Percentiles rank a stretch among this genome's conserved stretches.
phyloP scores from a whole-genome alignment of 2,888 invertebrate species.

The Euplagia quadripunctaria region DNA sequence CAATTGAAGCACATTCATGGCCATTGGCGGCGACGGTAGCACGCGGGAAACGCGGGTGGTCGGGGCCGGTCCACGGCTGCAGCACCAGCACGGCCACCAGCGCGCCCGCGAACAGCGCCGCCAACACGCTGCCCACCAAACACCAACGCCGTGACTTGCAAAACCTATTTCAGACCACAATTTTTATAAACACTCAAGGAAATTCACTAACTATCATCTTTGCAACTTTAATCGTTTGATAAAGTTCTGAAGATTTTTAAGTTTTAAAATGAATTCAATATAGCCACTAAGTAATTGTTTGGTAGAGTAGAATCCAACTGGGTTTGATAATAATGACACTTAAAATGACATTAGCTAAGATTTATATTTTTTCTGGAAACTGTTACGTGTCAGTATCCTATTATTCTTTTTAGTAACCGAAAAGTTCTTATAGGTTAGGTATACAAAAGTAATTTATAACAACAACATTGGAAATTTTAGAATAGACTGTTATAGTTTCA shows the following conservation, averaged over 20 bases:
- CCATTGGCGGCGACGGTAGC: slow-evolving; percentile 92
- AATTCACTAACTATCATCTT: not conserved
- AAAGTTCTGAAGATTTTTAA: slow-evolving; percentile 1
- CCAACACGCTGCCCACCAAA: slow-evolving; percentile 75
- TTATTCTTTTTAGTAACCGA: not conserved
- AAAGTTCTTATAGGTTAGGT: not conserved
- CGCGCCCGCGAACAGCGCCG: slow-evolving; percentile 75
- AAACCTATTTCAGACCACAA: slow-evolving; percentile 43
- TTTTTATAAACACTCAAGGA: slow-evolving; percentile 1
- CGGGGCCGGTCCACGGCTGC: slow-evolving; percentile 74
- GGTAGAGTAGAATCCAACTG: slow-evolving; percentile 14
- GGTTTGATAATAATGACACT: slow-evolving; percentile 1
- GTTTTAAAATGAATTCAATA: not conserved
- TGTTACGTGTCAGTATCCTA: not conserved
- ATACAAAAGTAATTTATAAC: not conserved
- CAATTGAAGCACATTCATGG: slow-evolving; percentile 91
- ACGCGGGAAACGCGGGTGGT: slow-evolving; percentile 74
- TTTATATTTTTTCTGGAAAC: not conserved
- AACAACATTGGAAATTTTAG: too few species aligned
- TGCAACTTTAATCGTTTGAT: not conserved
- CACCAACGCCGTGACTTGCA: slow-evolving; percentile 67
- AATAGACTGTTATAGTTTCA: too few species aligned
- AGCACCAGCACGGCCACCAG: slow-evolving; percentile 81
- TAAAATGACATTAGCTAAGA: not conserved
- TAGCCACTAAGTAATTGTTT: not conserved